Conservation (phyloP, 1,140 invertebrate species). For the Neodiprion virginianus region DNA sequence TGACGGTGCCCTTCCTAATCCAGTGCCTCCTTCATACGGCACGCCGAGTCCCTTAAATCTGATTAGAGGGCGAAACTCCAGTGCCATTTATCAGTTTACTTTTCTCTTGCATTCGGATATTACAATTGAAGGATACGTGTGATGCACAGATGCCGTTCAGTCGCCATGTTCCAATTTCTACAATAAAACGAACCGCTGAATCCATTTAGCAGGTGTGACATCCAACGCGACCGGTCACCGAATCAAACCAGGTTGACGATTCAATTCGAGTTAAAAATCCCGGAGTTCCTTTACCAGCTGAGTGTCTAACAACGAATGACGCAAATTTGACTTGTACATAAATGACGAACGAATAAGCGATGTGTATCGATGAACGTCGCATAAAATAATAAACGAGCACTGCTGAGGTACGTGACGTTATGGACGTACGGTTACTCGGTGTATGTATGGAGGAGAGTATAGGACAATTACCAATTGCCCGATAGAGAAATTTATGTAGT, state of each 20-base stretch:
- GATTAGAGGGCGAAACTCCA: not conserved
- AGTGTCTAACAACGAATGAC: not conserved
- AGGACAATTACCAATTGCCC: conserved; percentile 63
- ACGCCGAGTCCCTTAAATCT: not conserved
- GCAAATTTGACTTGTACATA: not conserved
- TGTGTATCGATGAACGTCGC: not conserved
- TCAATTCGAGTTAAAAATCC: no score
- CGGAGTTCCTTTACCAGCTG: not conserved
- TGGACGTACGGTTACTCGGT: not conserved
- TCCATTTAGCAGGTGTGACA: no score
- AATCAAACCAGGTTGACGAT: no score
- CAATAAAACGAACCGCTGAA: no score
- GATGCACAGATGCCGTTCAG: no score
- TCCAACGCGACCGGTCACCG: no score
- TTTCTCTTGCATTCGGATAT: no score
- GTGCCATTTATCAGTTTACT: no score
- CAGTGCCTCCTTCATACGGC: not conserved
- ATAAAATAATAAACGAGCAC: not conserved
- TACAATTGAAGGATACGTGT: no score
- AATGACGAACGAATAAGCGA: not conserved
- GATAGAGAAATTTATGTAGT: conserved; percentile 62
- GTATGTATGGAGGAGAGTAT: conserved; percentile 34
- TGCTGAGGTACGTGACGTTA: not conserved
- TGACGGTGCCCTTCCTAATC: not conserved
- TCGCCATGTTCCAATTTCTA: no score